Base-by-base conservation (phyloP, 2,797 vertebrate genomes). In the Acrossocheilus fasciatus region DNA sequence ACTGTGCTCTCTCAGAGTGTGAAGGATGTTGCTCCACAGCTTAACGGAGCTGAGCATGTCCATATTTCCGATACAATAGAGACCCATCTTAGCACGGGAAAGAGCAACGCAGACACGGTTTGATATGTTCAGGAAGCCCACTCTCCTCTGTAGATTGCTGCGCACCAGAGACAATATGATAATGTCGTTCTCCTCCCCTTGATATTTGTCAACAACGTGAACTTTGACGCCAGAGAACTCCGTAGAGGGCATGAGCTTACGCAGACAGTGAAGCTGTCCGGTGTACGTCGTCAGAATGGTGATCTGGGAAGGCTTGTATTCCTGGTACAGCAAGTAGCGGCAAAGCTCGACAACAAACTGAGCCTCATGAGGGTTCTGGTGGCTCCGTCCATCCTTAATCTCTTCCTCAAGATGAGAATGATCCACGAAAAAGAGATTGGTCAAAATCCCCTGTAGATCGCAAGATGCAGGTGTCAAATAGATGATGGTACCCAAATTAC, bases 181-280 rank as follows among this genome's bases (percentile, higher is more conserved):
- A 81, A 99, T 98, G 88, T 98, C 98, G n/a, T 99, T 99, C 92
- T 99, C 98, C 86, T 99, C 97, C 4, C 98, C 98, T 90, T 99
- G 98, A 92, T 99, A 99, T 88, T 99, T 99, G 93, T 99, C 98
- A 11, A 99, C 98, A 1, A 99, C 98, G 0, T 97, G 96, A 81
- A 99, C 97, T 93, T 95, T 98, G 90, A 99, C 96, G 1, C 97
- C 98, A 54, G 92, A 66, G 77, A 98, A 99, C 18, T 90, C 81
- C 2, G 84, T 94, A 12, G 92, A 93, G 39, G 97, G 97, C 97
- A 99, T 97, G 7, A 96, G 92, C 3, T 92, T 96, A 34, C 93
- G 96, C 89, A 99, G 94, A 89, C 97, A 98, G 91, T 96, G 93
- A 50, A 99, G 95, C 92, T 99, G 98, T 39, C 97, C 97, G 0